A percentile compares a stretch with the other conserved stretches of the same genome.
These are phyloP conservation scores for Pantherophis guttatus DNA, from an alignment of 2,113 vertebrate species.

Conservation along the genomic window DNA sequence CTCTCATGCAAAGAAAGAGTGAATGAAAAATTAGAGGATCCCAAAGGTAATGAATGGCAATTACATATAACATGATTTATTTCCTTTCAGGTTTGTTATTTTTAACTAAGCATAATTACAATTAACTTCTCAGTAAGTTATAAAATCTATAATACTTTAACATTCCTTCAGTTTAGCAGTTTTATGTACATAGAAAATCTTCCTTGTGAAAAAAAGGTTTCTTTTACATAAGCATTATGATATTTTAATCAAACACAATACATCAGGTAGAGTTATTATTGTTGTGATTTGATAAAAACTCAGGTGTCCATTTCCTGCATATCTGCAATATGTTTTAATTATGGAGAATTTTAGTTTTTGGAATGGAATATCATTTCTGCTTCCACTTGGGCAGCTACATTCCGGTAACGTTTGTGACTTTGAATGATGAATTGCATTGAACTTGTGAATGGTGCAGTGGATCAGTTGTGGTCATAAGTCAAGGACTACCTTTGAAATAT, in stretches of 20 bases:
- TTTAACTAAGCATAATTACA: neutral
- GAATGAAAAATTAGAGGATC: conserved; percentile 79
- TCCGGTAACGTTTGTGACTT: neutral
- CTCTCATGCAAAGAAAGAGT: conserved; percentile 78
- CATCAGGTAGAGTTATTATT: neutral
- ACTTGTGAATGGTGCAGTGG: neutral
- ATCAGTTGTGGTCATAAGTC: neutral
- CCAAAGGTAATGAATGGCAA: conserved; percentile 76
- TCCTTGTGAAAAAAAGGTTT: neutral
- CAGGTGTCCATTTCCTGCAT: neutral
- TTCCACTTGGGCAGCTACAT: neutral
- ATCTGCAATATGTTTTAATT: neutral
- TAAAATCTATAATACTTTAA: neutral
- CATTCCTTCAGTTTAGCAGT: neutral
- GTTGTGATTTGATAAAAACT: neutral
- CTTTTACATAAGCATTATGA: neutral
- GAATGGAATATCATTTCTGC: neutral
- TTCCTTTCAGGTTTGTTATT: conserved; percentile 13
- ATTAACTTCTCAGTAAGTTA: neutral
- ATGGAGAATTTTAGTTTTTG: neutral
- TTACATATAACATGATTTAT: neutral
- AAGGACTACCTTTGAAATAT: neutral
- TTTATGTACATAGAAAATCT: neutral
- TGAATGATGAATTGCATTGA: neutral
- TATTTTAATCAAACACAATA: neutral